Evolutionary conservation across 1,140 invertebrate species (phyloP), one percentile per base, ranked within the genome.

Genomic region (Pseudomyrmex pallidus): DNA sequence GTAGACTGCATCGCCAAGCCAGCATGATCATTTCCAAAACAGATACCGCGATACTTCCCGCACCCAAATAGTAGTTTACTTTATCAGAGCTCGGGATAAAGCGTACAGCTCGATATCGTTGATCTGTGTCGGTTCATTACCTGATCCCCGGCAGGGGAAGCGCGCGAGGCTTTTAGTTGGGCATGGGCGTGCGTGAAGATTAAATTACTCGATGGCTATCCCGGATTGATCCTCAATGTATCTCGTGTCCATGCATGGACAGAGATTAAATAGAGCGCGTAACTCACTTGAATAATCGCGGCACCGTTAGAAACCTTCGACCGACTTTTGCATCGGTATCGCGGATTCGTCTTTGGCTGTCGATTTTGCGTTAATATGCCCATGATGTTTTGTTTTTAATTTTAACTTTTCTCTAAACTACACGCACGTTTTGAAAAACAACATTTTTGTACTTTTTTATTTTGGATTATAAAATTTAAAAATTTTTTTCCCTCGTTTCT

Each of bases 81-180:
- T 88, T 70, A 64, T 63, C 61, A 63, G 59, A 48, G 64, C 15
- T 95, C 78, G 95, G 94, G 87, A 95, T 94, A 25, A 95, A 85
- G 72, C 66, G 74, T 35, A 56, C 52, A 57, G 64, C 61, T 54
- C 63, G 85, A 73, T 68, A 62, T 35, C 22, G 35, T 57, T 59
- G 77, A 84, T 84, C 62, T 80, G 74, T 22, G 20, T 15, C 73
- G 63, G 74, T 87, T 87, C 82, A 87, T 87, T 87, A 72, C 35
- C 61, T 66, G 70, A 72, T 22, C 63, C 52, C 52, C 22, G 22
- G 17, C 57, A 63, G 50, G 5, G 35, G 52, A 20, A 22, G 50
- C 56, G 74, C 25, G 62, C n/a, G 66, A 56, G 20, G 85, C 86
- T 87, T 87, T 87, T 84, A 87, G 86, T 87, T 80, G 68, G 67